Conservation (phyloP, 2,113 vertebrate species). For the Fulmarus glacialis region DNA sequence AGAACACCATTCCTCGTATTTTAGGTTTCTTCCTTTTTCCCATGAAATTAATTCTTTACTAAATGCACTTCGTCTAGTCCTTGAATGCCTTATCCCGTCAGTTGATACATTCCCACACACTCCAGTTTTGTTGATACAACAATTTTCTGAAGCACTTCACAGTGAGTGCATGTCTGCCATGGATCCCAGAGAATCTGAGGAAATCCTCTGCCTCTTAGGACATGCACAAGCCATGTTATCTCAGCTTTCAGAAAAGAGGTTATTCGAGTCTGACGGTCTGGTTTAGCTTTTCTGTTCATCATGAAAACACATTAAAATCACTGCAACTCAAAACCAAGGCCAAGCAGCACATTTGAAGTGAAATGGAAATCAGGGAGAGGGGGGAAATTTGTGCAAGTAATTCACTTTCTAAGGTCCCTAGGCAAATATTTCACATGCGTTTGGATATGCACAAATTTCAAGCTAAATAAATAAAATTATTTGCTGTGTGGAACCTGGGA, state of each 20-base stretch:
- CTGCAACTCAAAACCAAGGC: background rate
- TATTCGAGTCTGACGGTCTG: background rate
- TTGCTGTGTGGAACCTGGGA: background rate
- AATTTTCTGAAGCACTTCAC: slow-evolving; percentile 38
- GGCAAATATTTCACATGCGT: background rate
- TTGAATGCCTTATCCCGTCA: background rate
- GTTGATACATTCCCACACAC: background rate
- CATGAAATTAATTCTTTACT: background rate
- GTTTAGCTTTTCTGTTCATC: background rate
- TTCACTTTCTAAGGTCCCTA: background rate
- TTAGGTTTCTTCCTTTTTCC: background rate
- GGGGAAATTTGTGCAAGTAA: background rate
- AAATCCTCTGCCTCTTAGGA: slow-evolving; percentile 51
- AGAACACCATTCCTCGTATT: background rate
- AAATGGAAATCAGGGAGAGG: background rate
- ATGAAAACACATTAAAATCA: background rate
- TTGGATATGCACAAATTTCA: background rate
- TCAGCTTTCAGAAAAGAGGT: background rate
- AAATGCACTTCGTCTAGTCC: background rate
- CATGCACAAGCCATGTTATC: background rate
- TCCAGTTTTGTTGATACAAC: slow-evolving; percentile 24
- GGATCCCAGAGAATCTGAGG: slow-evolving; percentile 36
- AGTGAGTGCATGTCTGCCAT: background rate
- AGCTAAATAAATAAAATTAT: background rate
- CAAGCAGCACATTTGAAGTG: background rate